Conservation (phyloP, 2,113 vertebrate genomes). For the Hiodon alosoides region DNA sequence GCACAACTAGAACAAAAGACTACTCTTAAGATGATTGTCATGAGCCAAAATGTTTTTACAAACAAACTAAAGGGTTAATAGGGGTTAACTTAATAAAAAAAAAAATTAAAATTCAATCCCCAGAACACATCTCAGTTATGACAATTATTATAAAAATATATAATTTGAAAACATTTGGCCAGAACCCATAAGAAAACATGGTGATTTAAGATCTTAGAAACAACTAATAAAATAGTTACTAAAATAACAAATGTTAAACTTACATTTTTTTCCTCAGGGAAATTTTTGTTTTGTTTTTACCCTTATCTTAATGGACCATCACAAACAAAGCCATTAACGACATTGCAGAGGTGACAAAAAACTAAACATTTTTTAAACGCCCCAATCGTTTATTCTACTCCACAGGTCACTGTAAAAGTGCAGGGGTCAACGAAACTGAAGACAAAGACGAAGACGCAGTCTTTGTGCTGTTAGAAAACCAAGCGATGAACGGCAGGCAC, state of each 20-base stretch:
- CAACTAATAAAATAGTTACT: too few relatives aligned
- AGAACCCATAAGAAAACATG: too few relatives aligned
- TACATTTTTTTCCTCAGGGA: too few relatives aligned
- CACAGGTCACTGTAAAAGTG: constrained; percentile 28
- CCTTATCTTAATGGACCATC: neutral
- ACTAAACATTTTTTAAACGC: neutral
- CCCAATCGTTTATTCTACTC: constrained; percentile 16
- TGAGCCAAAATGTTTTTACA: neutral
- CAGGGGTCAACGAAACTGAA: constrained; percentile 11
- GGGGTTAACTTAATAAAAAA: too few relatives aligned
- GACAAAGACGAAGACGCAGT: neutral
- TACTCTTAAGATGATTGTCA: neutral
- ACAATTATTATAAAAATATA: too few relatives aligned
- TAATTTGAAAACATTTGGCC: too few relatives aligned
- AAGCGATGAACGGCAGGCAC: constrained; percentile 57
- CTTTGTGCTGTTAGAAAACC: constrained; percentile 48
- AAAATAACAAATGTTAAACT: too few relatives aligned
- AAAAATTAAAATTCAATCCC: too few relatives aligned
- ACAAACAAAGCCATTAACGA: neutral
- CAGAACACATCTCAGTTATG: too few relatives aligned
- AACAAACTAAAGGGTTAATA: neutral
- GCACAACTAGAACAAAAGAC: neutral
- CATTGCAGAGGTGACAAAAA: neutral
- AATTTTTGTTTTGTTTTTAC: too few relatives aligned
- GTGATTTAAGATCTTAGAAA: too few relatives aligned